A percentile compares a stretch with the other conserved stretches of the same genome.
phyloP scores from a whole-genome alignment of 2,888 invertebrate genomes.

The Hymenopus coronatus region DNA sequence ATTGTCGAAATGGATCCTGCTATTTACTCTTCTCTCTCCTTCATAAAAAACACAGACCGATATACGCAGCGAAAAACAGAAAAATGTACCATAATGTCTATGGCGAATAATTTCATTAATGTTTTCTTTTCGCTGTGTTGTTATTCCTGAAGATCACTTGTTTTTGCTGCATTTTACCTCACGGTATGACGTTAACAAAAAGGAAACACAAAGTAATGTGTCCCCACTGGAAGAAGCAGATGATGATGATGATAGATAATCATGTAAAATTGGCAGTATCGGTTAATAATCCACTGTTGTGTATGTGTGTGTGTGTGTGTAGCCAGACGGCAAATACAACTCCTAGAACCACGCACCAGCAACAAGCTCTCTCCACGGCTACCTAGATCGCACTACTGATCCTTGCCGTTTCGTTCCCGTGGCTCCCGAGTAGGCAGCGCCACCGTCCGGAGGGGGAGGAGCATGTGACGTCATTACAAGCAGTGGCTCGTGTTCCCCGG shows the following conservation, averaged over 20 bases:
- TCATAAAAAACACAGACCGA: neutral
- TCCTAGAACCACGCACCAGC: neutral
- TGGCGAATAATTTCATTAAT: neutral
- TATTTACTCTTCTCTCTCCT: neutral
- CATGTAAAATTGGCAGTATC: constrained; percentile 19
- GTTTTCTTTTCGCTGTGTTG: neutral
- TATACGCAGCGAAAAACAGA: neutral
- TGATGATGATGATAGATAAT: constrained; percentile 9
- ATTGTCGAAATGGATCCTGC: neutral
- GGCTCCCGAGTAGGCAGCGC: constrained; percentile 23
- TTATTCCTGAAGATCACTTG: neutral
- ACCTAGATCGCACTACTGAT: constrained; percentile 17
- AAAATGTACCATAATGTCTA: neutral
- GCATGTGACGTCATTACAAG: constrained; percentile 8
- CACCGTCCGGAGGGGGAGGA: constrained; percentile 27
- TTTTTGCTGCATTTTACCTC: neutral
- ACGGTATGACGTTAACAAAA: neutral
- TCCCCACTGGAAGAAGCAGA: neutral
- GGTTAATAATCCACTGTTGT: neutral
- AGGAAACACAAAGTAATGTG: too few relatives aligned
- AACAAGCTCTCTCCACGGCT: neutral
- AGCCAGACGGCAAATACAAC: neutral
- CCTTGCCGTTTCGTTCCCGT: neutral
- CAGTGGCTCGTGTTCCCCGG: neutral
- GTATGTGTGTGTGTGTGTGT: neutral